Evolutionary conservation across 2,888 invertebrate genomes (phyloP).

Genomic region (Tromatobia lineatoria): DNA sequence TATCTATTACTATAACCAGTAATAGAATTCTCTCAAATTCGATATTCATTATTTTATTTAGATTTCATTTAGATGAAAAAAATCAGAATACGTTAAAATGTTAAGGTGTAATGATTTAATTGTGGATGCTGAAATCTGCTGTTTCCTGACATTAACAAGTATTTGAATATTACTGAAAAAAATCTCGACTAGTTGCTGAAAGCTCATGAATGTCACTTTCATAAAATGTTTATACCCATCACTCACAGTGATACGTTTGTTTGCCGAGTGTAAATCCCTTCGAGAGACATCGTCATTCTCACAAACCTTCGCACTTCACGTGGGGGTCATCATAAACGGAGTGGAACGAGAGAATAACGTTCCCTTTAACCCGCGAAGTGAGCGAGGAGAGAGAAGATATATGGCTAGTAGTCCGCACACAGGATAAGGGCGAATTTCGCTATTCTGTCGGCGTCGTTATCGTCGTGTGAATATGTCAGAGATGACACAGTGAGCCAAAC

Average conservation of each 20-base stretch:
- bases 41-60: no score
- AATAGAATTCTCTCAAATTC: no score
- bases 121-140: no score
- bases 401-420: not conserved
- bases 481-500: conserved; percentile 16
- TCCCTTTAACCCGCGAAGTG: conserved; percentile 28
- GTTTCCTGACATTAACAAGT: not conserved
- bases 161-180: not conserved
- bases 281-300: conserved; percentile 19
- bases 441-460: conserved; percentile 22
- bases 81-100: no score
- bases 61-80: no score
- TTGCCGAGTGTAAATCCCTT: conserved; percentile 15
- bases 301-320: conserved; percentile 16
- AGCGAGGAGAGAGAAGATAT: conserved; percentile 4
- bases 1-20: no score
- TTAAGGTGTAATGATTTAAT: no score
- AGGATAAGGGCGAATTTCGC: not conserved
- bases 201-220: not conserved
- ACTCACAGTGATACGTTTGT: not conserved
- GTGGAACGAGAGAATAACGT: conserved; percentile 32
- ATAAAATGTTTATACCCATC: conserved; percentile 18
- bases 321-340: conserved; percentile 27
- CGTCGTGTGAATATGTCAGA: not conserved
- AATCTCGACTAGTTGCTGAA: not conserved